Conservation (phyloP, 2,797 vertebrate species). For the Zalophus californianus region DNA sequence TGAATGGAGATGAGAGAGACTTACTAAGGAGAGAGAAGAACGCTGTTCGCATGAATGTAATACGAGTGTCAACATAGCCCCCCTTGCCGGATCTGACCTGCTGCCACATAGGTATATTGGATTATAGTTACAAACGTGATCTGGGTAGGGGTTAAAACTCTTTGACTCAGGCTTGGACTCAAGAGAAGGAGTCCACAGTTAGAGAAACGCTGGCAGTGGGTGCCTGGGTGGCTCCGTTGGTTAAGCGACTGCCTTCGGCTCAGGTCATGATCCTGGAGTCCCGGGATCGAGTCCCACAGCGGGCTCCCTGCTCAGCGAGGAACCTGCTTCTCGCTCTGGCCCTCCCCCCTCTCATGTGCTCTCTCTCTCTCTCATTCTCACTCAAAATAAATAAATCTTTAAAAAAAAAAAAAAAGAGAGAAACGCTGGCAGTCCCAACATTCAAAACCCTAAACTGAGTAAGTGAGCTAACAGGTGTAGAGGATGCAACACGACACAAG, state of each 20-base stretch:
- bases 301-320: too few species aligned
- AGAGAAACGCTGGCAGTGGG: neutral
- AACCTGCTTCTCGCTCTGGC: too few species aligned
- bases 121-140: fast-evolving
- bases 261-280: too few species aligned
- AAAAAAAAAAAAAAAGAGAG: neutral
- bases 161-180: neutral
- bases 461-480: neutral
- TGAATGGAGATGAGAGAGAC: neutral
- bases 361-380: too few species aligned
- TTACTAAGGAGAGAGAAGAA: neutral
- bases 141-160: neutral
- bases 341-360: too few species aligned
- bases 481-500: fast-evolving
- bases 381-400: too few species aligned
- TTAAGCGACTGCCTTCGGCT: too few species aligned
- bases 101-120: fast-evolving
- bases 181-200: neutral
- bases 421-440: too few species aligned
- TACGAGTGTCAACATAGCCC: neutral
- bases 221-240: too few species aligned
- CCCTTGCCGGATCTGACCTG: fast-evolving
- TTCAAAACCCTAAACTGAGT: too few species aligned
- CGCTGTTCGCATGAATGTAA: fast-evolving
- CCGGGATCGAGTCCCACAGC: too few species aligned